Percentiles rank a stretch among this genome's conserved stretches.
phyloP scores from a whole-genome alignment of 2,888 invertebrate genomes.

The Heteropelma amictum region DNA sequence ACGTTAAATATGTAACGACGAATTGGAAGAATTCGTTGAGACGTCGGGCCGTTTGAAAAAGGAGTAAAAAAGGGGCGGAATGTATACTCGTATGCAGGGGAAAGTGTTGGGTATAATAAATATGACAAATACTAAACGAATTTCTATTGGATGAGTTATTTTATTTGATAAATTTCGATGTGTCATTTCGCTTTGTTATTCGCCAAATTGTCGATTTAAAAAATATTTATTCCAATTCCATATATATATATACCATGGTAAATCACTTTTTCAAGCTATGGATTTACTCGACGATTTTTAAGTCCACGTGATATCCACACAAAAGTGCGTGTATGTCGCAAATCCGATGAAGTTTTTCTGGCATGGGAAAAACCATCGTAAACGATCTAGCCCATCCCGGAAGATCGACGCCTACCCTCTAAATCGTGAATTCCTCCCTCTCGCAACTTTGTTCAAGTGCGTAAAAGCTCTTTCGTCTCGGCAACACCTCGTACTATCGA shows the following conservation, averaged over 20 bases:
- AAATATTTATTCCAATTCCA: too few relatives aligned
- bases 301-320: too few relatives aligned
- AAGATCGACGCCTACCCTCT: slow-evolving; percentile 54
- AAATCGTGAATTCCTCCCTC: slow-evolving; percentile 50
- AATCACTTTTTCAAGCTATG: too few relatives aligned
- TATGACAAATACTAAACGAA: too few relatives aligned
- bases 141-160: too few relatives aligned
- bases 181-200: too few relatives aligned
- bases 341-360: background rate
- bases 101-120: too few relatives aligned
- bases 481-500: slow-evolving; percentile 24
- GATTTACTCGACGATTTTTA: too few relatives aligned
- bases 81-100: background rate
- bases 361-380: background rate
- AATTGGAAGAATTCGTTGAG: slow-evolving; percentile 14
- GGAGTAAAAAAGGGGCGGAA: background rate
- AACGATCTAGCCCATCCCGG: slow-evolving; percentile 48
- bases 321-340: too few relatives aligned
- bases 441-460: slow-evolving; percentile 43
- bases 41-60: background rate
- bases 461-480: slow-evolving; percentile 43
- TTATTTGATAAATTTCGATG: too few relatives aligned
- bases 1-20: slow-evolving; percentile 71
- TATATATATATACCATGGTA: too few relatives aligned
- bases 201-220: too few relatives aligned